These are phyloP conservation scores for Lasioglossum calceatum DNA, from an alignment of 2,888 invertebrate species.

Conservation along the genomic window DNA sequence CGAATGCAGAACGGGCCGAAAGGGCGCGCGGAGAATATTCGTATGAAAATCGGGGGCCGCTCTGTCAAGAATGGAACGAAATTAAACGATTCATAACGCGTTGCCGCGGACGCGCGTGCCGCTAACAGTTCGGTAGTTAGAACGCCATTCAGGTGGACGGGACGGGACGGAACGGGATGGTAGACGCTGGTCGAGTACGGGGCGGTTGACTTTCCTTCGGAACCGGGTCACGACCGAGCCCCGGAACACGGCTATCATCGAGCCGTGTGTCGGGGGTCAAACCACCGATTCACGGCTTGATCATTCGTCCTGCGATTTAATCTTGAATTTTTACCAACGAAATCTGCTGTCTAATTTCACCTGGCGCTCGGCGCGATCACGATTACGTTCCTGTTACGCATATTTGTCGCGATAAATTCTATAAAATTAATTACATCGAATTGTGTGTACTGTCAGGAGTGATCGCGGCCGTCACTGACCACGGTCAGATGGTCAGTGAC, in stretches of 20 bases:
- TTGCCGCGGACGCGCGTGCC: slow-evolving; percentile 66
- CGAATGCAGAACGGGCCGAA: not conserved
- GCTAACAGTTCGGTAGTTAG: slow-evolving; percentile 75
- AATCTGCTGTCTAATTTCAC: not conserved
- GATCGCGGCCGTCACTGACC: not conserved
- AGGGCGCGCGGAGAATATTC: slow-evolving; percentile 29
- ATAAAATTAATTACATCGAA: too few relatives aligned
- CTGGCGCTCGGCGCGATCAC: not conserved
- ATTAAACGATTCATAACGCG: slow-evolving; percentile 77
- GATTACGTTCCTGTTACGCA: too few relatives aligned
- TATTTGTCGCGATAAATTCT: too few relatives aligned
- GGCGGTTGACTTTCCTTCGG: slow-evolving; percentile 53
- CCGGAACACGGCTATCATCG: not conserved
- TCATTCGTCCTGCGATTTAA: not conserved
- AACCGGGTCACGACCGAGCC: slow-evolving; percentile 55
- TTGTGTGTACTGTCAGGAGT: too few relatives aligned
- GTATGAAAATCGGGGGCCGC: slow-evolving; percentile 56
- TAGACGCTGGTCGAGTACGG: slow-evolving; percentile 32
- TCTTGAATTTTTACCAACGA: not conserved
- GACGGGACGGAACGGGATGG: slow-evolving; percentile 23
- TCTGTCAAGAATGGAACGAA: slow-evolving; percentile 67
- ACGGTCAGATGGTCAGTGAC: too few relatives aligned
- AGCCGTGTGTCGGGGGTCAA: not conserved
- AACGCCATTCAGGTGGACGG: slow-evolving; percentile 73
- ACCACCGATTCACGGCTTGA: not conserved